phyloP scores from a whole-genome alignment of 2,113 vertebrate species.

The Monopterus albus region DNA sequence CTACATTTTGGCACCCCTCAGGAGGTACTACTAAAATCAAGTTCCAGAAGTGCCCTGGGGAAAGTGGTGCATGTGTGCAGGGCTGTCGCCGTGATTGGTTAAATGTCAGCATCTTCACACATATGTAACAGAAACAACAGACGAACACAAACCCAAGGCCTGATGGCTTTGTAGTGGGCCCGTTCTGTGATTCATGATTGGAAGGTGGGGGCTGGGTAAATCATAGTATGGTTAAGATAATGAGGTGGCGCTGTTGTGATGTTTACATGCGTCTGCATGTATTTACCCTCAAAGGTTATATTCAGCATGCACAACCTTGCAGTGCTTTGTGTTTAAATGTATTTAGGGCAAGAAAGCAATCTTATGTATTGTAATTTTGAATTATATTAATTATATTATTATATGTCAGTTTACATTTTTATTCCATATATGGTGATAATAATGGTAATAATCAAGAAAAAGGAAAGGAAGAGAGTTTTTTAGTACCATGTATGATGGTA shows the following conservation, averaged over 20 bases:
- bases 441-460: not conserved
- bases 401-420: not conserved
- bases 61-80: too few relatives aligned
- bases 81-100: too few relatives aligned
- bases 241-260: constrained; percentile 23
- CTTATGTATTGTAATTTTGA: too few relatives aligned
- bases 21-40: too few relatives aligned
- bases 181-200: constrained; percentile 41
- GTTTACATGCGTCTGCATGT: constrained; percentile 38
- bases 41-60: too few relatives aligned
- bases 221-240: constrained; percentile 23
- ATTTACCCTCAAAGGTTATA: constrained; percentile 36
- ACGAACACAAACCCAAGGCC: not conserved
- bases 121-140: constrained; percentile 8
- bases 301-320: constrained; percentile 10
- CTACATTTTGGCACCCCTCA: too few relatives aligned
- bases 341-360: not conserved
- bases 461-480: not conserved
- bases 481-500: too few relatives aligned
- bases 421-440: constrained; percentile 7
- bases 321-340: not conserved
- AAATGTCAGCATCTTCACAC: too few relatives aligned
- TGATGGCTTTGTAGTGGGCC: constrained; percentile 19
- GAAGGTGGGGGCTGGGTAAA: constrained; percentile 35
- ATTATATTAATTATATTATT: too few relatives aligned